Evolutionary conservation across 2,797 vertebrate species (phyloP).

Genomic region (Bryconaethiops microstoma): DNA sequence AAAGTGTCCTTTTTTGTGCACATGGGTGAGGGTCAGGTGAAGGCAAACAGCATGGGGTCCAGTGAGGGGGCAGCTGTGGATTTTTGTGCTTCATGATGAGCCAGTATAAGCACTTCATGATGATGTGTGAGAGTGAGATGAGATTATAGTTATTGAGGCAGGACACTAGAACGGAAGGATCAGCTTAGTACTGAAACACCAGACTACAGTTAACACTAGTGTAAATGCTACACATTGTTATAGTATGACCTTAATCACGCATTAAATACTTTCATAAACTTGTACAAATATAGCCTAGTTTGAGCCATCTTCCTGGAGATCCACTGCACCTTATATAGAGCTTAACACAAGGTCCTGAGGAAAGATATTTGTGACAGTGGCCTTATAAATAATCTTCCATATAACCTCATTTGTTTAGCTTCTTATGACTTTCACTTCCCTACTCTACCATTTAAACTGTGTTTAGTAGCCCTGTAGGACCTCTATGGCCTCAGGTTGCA

Average conservation of each 20-base stretch:
- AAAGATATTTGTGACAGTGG: slow-evolving; percentile 33
- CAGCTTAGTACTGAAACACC: background rate
- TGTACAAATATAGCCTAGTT: slow-evolving; percentile 11
- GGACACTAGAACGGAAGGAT: too few relatives aligned
- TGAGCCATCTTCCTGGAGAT: slow-evolving; percentile 20
- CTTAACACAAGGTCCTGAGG: slow-evolving; percentile 17
- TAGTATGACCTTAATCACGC: background rate
- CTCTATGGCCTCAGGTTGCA: slow-evolving; percentile 44
- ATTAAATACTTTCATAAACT: slow-evolving; percentile 8
- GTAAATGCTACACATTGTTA: background rate
- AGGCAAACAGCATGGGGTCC: too few relatives aligned
- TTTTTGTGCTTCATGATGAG: too few relatives aligned
- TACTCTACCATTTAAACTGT: slow-evolving; percentile 34
- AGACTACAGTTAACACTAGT: background rate
- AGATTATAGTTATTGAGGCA: too few relatives aligned
- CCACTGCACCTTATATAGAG: slow-evolving; percentile 6
- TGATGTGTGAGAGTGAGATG: too few relatives aligned
- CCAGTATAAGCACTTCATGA: too few relatives aligned
- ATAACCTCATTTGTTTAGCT: slow-evolving; percentile 50
- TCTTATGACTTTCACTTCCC: slow-evolving; percentile 29
- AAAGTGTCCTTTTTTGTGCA: too few relatives aligned
- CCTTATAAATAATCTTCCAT: slow-evolving; percentile 44
- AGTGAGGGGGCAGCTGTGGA: too few relatives aligned
- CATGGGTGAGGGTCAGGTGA: too few relatives aligned
- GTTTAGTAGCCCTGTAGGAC: slow-evolving; percentile 35